Base-by-base conservation (phyloP, 1,140 invertebrate species). In the Dolichoris vasculosae region DNA sequence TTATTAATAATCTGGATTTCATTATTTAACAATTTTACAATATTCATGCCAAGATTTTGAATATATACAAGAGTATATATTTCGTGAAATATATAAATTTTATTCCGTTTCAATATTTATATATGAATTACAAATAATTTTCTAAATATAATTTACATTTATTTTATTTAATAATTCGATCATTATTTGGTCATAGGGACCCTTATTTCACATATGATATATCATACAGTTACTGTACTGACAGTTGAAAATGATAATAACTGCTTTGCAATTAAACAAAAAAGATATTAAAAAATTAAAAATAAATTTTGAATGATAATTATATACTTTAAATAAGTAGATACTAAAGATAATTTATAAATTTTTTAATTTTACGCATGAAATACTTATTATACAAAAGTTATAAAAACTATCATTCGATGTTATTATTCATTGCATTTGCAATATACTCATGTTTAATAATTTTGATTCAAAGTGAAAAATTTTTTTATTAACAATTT, bases 1-100 rank as follows among this genome's bases (percentile, higher is more conserved):
- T 64, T 80, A 84, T 32, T 84, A 79, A 79, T 64, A 84, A 80
- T 73, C 32, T 84, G 76, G 32, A 80, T 80, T 46, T 77, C 32
- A 35, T 51, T 77, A 84, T 64, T 67, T 78, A 63, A 76, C 81
- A 76, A 63, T 83, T 83, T 46, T 67, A 78, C 59, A 77, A 48
- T 67, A 38, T 67, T 32, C 17, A 40, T 73, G 77, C 55, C 48
- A 43, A 73, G 59, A 59, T 71, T 2, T 59, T n/a, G 6, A 67
- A n/a, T 38, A 20, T 59, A 13, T 79, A 84, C 32, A 80, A 73
- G 23, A 71, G 43, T 3, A 23, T 59, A 79, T 67, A 26, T 23
- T 40, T 64, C 26, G 73, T 43, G 15, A 73, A 55, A 71, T 80
- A 84, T 64, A 51, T 84, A 17, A 69, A 79, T 73, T 48, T 84